A percentile compares a stretch with the other conserved stretches of the same genome.
Conservation (phyloP, 1,140 invertebrate genomes). For the Drosophila nikananu region DNA sequence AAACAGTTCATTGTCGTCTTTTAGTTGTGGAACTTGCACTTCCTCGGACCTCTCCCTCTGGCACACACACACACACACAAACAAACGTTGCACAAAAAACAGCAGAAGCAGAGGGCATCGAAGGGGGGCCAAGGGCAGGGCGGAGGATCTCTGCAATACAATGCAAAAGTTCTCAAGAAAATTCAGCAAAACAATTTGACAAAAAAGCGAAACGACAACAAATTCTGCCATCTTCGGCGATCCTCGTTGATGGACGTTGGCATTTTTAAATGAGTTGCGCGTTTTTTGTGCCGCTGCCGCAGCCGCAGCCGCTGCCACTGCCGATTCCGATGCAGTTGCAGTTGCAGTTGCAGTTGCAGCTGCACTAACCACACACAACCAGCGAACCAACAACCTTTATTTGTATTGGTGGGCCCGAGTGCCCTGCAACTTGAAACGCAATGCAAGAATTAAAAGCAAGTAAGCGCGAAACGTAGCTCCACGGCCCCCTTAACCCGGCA, state of each 20-base stretch:
- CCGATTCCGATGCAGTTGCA: conserved; percentile 23
- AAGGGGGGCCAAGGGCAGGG: conserved; percentile 17
- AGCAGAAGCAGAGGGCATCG: conserved; percentile 11
- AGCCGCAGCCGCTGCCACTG: background rate
- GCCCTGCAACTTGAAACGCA: conserved; percentile 82
- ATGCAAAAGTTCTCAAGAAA: conserved; percentile 84
- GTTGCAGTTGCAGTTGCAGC: conserved; percentile 66
- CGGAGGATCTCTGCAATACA: conserved; percentile 72
- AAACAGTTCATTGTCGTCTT: conserved; percentile 81
- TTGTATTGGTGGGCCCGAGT: conserved; percentile 65
- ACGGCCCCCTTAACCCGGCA: conserved; percentile 6
- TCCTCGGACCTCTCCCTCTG: conserved; percentile 78
- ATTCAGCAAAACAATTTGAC: conserved; percentile 84
- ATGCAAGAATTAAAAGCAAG: conserved; percentile 82
- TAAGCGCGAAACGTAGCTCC: conserved; percentile 72
- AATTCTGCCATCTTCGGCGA: conserved; percentile 83
- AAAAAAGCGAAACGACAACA: conserved; percentile 84
- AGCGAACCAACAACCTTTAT: conserved; percentile 22
- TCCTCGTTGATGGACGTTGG: conserved; percentile 83
- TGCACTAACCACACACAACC: conserved; percentile 74
- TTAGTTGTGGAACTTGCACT: conserved; percentile 68
- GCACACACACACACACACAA: conserved; percentile 15
- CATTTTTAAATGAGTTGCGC: conserved; percentile 84
- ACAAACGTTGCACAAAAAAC: conserved; percentile 13
- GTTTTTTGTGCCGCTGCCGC: conserved; percentile 64